Conservation (phyloP, 2,888 invertebrate species). For the Habrosyne pyritoides region DNA sequence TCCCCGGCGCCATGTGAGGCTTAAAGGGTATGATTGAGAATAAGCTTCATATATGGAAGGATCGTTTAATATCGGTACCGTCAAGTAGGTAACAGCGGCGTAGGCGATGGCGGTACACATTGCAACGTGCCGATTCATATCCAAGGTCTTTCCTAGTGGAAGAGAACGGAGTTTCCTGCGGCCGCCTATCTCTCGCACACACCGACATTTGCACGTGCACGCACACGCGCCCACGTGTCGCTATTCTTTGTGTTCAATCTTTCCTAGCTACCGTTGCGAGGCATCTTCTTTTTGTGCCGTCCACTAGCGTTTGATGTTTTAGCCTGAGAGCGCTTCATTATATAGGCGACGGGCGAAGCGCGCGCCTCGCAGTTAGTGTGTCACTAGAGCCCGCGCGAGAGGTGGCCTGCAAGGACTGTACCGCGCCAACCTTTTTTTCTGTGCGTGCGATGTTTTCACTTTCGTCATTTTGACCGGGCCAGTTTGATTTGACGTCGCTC, state of each 20-base stretch:
- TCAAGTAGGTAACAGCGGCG: slow-evolving; percentile 77
- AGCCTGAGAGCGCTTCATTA: slow-evolving; percentile 76
- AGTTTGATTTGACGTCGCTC: slow-evolving; percentile 82
- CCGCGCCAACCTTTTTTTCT: slow-evolving; percentile 81
- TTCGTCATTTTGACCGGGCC: slow-evolving; percentile 83
- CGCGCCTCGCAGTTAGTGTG: slow-evolving; percentile 80
- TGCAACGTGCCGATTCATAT: slow-evolving; percentile 82
- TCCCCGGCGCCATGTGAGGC: not conserved
- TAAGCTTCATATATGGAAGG: slow-evolving; percentile 41
- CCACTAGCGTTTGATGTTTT: slow-evolving; percentile 74
- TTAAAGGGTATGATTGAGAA: slow-evolving; percentile 9
- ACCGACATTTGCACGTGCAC: slow-evolving; percentile 74
- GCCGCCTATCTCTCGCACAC: slow-evolving; percentile 81
- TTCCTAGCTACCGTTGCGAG: slow-evolving; percentile 77
- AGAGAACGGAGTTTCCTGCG: slow-evolving; percentile 85
- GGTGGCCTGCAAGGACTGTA: slow-evolving; percentile 81
- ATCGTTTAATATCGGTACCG: slow-evolving; percentile 65
- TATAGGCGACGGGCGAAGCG: slow-evolving; percentile 80
- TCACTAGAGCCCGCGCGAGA: slow-evolving; percentile 81
- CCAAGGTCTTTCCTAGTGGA: slow-evolving; percentile 85
- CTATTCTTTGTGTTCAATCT: slow-evolving; percentile 78
- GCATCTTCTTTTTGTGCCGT: slow-evolving; percentile 81
- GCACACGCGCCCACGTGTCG: slow-evolving; percentile 77
- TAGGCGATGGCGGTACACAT: slow-evolving; percentile 82
- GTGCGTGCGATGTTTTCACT: slow-evolving; percentile 83